These are phyloP conservation scores for Opisthograptis luteolata DNA, from an alignment of 2,888 invertebrate genomes.

Conservation along the genomic window DNA sequence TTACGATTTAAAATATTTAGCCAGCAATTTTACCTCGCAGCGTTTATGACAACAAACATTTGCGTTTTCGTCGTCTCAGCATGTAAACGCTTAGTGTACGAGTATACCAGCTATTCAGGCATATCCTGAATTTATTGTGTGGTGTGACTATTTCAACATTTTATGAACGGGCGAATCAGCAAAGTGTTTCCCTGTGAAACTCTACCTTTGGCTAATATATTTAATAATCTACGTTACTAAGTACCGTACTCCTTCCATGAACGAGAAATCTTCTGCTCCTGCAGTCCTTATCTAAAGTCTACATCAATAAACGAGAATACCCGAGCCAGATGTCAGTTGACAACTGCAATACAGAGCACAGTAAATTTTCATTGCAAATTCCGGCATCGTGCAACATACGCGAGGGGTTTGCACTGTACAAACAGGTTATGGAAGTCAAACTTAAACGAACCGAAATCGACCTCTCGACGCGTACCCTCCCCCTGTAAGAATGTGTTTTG, in stretches of 20 bases:
- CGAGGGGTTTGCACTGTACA: constrained; percentile 65
- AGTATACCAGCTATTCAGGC: constrained; percentile 18
- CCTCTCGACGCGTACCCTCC: constrained; percentile 49
- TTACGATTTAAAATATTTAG: constrained; percentile 79
- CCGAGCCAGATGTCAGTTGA: constrained; percentile 65
- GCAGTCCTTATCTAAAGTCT: constrained; percentile 27
- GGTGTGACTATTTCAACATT: constrained; percentile 14
- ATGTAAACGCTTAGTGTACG: constrained; percentile 23
- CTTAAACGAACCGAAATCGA: constrained; percentile 82
- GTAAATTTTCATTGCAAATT: constrained; percentile 82
- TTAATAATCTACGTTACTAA: not conserved
- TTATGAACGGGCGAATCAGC: constrained; percentile 11
- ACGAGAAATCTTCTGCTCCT: constrained; percentile 1
- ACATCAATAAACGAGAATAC: constrained; percentile 47
- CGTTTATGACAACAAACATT: constrained; percentile 72
- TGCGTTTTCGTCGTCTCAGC: constrained; percentile 56
- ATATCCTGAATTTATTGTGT: constrained; percentile 15
- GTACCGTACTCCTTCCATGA: too few species aligned
- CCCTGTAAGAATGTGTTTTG: constrained; percentile 25
- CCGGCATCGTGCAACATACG: constrained; percentile 70
- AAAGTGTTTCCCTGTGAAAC: not conserved
- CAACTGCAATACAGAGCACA: constrained; percentile 72
- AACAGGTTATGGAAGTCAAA: constrained; percentile 81
- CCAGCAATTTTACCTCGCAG: constrained; percentile 66
- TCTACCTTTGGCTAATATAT: constrained; percentile 3